Percentiles rank a stretch among this genome's conserved stretches.
Evolutionary conservation across 2,888 invertebrate genomes (phyloP).

Genomic region (Exocentrus adspersus): DNA sequence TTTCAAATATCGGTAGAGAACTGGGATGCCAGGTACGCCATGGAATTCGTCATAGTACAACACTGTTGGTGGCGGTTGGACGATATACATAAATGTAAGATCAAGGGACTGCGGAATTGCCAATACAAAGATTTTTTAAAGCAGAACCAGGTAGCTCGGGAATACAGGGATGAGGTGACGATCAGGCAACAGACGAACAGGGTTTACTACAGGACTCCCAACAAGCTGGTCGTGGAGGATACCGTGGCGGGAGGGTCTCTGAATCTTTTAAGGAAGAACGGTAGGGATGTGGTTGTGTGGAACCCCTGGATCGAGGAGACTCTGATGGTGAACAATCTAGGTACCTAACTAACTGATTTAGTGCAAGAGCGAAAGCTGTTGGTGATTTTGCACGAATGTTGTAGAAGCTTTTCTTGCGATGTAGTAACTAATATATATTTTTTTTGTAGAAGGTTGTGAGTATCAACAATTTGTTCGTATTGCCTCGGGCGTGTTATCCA

Average conservation of each 20-base stretch:
- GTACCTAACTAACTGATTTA: too few species aligned
- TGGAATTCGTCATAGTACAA: conserved; percentile 31
- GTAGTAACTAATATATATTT: too few species aligned
- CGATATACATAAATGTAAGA: conserved; percentile 30
- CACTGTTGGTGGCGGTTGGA: conserved; percentile 34
- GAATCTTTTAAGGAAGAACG: conserved; percentile 13
- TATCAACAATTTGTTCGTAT: conserved; percentile 15
- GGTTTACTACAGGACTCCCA: conserved; percentile 8
- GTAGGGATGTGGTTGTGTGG: conserved; percentile 28
- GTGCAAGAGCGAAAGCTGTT: too few species aligned
- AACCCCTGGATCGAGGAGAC: conserved; percentile 12
- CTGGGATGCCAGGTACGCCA: conserved; percentile 21
- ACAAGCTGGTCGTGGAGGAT: conserved; percentile 6
- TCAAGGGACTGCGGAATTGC: conserved; percentile 31
- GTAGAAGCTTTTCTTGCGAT: too few species aligned
- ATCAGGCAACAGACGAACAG: conserved; percentile 5
- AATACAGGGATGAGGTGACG: conserved; percentile 6
- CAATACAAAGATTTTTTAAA: not conserved
- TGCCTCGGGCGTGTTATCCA: not conserved
- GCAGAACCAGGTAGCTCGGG: not conserved
- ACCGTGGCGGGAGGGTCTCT: conserved; percentile 11
- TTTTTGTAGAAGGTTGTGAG: conserved; percentile 16
- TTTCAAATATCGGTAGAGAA: conserved; percentile 25
- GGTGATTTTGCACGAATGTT: too few species aligned
- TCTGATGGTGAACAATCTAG: not conserved